phyloP scores from a whole-genome alignment of 1,140 invertebrate genomes.

The Lordiphosa mommai region DNA sequence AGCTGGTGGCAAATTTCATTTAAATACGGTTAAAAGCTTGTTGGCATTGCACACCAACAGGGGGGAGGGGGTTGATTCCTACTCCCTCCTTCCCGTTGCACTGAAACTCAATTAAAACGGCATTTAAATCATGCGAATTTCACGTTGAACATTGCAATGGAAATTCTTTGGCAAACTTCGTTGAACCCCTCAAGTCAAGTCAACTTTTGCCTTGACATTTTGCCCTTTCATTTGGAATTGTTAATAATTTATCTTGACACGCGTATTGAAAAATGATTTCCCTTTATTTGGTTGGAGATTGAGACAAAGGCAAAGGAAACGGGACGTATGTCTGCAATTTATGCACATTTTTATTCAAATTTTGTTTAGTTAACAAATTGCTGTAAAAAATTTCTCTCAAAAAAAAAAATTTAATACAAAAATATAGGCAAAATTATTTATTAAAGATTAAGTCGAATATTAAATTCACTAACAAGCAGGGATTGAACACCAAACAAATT shows the following conservation, averaged over 20 bases:
- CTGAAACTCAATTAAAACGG: slow-evolving; percentile 72
- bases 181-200: slow-evolving; percentile 2
- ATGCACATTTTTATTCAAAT: slow-evolving; percentile 73
- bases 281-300: slow-evolving; percentile 9
- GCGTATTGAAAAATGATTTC: slow-evolving; percentile 22
- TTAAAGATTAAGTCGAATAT: not conserved
- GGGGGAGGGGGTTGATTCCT: slow-evolving; percentile 23
- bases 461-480: slow-evolving; percentile 1
- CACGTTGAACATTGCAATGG: slow-evolving; percentile 37
- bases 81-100: not conserved
- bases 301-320: slow-evolving; percentile 25
- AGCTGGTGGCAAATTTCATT: slow-evolving; percentile 71
- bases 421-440: slow-evolving; percentile 2
- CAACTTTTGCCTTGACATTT: slow-evolving; percentile 13
- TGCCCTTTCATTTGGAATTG: slow-evolving; percentile 45
- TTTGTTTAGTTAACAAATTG: slow-evolving; percentile 43
- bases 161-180: slow-evolving; percentile 53
- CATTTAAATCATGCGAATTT: slow-evolving; percentile 74
- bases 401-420: slow-evolving; percentile 12
- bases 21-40: slow-evolving; percentile 64
- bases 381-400: slow-evolving; percentile 12
- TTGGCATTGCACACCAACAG: slow-evolving; percentile 66
- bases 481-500: too few relatives aligned
- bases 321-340: slow-evolving; percentile 65
- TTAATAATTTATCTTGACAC: slow-evolving; percentile 68